phyloP scores from a whole-genome alignment of 2,888 invertebrate species.

The Eristalis intricaria region DNA sequence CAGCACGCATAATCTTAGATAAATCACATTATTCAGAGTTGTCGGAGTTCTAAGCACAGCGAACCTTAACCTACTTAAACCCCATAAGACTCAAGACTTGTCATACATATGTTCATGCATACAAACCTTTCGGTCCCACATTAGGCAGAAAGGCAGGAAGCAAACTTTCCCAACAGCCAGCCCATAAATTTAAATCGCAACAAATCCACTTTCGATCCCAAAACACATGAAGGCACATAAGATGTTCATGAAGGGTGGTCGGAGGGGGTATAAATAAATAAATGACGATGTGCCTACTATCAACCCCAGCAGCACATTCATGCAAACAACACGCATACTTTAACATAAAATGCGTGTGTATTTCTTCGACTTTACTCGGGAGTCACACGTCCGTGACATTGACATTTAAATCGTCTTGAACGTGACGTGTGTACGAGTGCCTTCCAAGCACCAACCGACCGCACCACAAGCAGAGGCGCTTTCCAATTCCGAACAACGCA shows the following conservation, averaged over 20 bases:
- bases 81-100: constrained; percentile 47
- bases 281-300: constrained; percentile 8
- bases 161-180: constrained; percentile 44
- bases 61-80: constrained; percentile 60
- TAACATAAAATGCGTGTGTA: constrained; percentile 6
- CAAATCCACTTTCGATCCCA: constrained; percentile 66
- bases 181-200: constrained; percentile 67
- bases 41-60: constrained; percentile 24
- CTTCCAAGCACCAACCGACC: constrained; percentile 11
- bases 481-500: constrained; percentile 46
- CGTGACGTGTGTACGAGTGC: constrained; percentile 28
- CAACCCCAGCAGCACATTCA: background rate
- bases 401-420: constrained; percentile 67
- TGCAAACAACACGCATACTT: background rate
- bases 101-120: constrained; percentile 30
- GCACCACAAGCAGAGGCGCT: constrained; percentile 36
- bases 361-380: constrained; percentile 12
- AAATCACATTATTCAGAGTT: constrained; percentile 50
- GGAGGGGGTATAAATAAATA: constrained; percentile 17
- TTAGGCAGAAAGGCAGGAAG: constrained; percentile 18
- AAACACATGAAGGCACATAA: constrained; percentile 48
- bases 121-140: constrained; percentile 36
- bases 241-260: background rate
- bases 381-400: constrained; percentile 66
- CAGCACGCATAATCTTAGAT: background rate